These are phyloP conservation scores for Standfussiana lucernea DNA, from an alignment of 2,888 invertebrate genomes.

Conservation along the genomic window DNA sequence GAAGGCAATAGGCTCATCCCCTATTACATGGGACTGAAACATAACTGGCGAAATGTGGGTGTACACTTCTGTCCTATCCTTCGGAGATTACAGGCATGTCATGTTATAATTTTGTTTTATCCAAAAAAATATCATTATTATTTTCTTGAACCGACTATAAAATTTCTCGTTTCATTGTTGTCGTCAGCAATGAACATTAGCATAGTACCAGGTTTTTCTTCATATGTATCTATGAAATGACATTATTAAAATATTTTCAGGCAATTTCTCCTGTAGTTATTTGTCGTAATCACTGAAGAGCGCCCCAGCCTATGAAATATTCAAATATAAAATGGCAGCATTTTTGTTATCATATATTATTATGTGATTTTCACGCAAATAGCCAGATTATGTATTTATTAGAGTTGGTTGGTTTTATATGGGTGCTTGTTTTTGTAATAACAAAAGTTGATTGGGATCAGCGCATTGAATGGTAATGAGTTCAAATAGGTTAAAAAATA, in stretches of 20 bases:
- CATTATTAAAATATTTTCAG: conserved; percentile 48
- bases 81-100: too few relatives aligned
- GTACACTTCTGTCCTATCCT: too few relatives aligned
- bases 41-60: too few relatives aligned
- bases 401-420: conserved; percentile 10
- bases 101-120: conserved; percentile 5
- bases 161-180: background rate
- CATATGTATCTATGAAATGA: conserved; percentile 39
- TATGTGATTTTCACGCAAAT: conserved; percentile 73
- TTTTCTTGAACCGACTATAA: conserved; percentile 9
- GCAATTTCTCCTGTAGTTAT: conserved; percentile 17
- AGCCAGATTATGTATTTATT: conserved; percentile 43
- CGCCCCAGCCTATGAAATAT: conserved; percentile 77
- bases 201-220: conserved; percentile 30
- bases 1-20: too few relatives aligned
- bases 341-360: conserved; percentile 77
- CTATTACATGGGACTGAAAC: too few relatives aligned
- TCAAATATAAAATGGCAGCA: conserved; percentile 76
- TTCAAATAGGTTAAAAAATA: background rate
- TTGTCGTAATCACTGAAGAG: conserved; percentile 38
- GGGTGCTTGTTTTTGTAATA: conserved; percentile 5
- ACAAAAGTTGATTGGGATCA: conserved; percentile 24
- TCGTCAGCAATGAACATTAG: conserved; percentile 18
- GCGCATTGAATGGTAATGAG: background rate
- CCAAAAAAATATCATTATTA: background rate